These are phyloP conservation scores for Hirtodrosophila duncani DNA, from an alignment of 2,888 invertebrate species.

Conservation along the genomic window DNA sequence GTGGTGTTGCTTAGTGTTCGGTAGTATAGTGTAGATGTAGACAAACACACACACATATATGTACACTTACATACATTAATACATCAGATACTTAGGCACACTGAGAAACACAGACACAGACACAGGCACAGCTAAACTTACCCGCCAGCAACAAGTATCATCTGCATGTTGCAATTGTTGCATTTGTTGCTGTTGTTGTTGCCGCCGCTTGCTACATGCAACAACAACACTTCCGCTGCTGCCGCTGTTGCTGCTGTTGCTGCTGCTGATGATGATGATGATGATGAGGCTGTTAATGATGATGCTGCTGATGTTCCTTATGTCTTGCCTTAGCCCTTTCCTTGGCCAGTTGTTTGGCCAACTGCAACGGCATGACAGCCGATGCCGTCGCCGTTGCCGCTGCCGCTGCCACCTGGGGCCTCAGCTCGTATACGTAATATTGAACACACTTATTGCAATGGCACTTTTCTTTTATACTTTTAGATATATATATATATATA, in stretches of 20 bases:
- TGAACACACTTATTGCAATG: not conserved
- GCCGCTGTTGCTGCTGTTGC: conserved; percentile 10
- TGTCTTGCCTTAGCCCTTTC: conserved; percentile 12
- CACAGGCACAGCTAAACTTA: conserved; percentile 63
- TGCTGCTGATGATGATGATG: conserved; percentile 24
- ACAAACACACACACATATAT: too few relatives aligned
- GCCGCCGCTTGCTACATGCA: too few relatives aligned
- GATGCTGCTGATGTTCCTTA: conserved; percentile 1
- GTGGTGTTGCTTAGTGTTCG: too few relatives aligned
- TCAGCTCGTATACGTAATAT: too few relatives aligned
- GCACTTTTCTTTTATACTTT: not conserved
- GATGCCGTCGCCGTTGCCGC: conserved; percentile 13
- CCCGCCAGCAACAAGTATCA: conserved; percentile 79
- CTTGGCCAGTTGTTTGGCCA: conserved; percentile 34
- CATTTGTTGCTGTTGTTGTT: conserved; percentile 6
- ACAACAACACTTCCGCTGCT: not conserved
- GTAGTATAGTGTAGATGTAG: too few relatives aligned
- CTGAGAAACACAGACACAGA: not conserved
- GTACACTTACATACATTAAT: conserved; percentile 5
- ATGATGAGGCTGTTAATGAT: conserved; percentile 25
- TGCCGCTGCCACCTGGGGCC: too few relatives aligned
- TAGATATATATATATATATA: conserved; percentile 26
- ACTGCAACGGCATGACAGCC: conserved; percentile 41
- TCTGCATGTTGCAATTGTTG: conserved; percentile 74
- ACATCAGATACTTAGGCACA: not conserved